These are phyloP conservation scores for Stegastes partitus DNA, from an alignment of 2,113 vertebrate species.

Conservation along the genomic window DNA sequence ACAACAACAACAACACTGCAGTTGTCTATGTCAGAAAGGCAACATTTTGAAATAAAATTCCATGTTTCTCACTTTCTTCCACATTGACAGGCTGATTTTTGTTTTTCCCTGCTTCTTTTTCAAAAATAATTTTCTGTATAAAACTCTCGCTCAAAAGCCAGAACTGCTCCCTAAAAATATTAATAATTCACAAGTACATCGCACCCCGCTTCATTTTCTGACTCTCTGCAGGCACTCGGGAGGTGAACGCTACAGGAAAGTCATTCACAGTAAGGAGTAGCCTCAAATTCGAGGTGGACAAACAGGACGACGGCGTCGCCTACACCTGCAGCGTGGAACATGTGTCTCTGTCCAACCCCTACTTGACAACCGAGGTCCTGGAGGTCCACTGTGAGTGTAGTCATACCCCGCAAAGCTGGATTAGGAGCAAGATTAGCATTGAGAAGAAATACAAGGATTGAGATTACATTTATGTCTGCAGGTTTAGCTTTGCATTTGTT, in stretches of 20 bases:
- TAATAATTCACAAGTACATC: constrained; percentile 5
- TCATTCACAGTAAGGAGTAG: constrained; percentile 94
- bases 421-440: constrained; percentile 57
- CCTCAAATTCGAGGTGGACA: constrained; percentile 92
- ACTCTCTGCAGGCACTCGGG: constrained; percentile 88
- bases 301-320: constrained; percentile 91
- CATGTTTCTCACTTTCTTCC: constrained; percentile 30
- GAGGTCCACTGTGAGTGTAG: constrained; percentile 97
- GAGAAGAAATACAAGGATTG: constrained; percentile 65
- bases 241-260: constrained; percentile 91
- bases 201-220: constrained; percentile 59
- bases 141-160: not conserved
- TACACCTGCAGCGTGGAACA: constrained; percentile 97
- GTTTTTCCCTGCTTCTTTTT: constrained; percentile 22
- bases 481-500: constrained; percentile 75
- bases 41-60: constrained; percentile 46
- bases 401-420: constrained; percentile 41
- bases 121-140: constrained; percentile 29
- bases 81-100: constrained; percentile 10
- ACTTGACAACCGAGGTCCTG: constrained; percentile 95
- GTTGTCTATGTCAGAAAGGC: constrained; percentile 49
- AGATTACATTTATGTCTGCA: constrained; percentile 67
- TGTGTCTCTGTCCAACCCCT: constrained; percentile 91
- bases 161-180: not conserved
- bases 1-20: constrained; percentile 55